Conservation (phyloP, 2,113 vertebrate genomes). For the Balaeniceps rex region DNA sequence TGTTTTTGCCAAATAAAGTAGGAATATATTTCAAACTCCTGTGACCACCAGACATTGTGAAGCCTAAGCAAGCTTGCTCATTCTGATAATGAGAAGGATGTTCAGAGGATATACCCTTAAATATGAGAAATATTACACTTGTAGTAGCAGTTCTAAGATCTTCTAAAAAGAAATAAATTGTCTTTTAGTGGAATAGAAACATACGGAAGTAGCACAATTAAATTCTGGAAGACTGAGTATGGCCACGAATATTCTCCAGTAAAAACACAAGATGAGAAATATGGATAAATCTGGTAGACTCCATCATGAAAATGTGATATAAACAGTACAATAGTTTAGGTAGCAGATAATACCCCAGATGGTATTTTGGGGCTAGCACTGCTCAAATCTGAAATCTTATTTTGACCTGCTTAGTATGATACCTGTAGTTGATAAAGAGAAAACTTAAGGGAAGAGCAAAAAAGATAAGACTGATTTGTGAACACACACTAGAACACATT, state of each 20-base stretch:
- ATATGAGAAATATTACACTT: background rate
- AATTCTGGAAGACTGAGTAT: background rate
- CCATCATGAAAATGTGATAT: background rate
- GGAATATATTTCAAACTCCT: background rate
- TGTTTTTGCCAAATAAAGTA: slow-evolving; percentile 67
- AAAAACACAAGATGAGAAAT: background rate
- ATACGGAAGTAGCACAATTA: background rate
- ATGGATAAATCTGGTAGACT: background rate
- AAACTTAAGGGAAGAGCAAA: background rate
- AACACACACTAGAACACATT: background rate
- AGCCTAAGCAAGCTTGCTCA: background rate
- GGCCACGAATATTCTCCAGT: background rate
- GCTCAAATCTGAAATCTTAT: background rate
- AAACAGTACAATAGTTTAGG: background rate
- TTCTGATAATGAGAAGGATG: background rate
- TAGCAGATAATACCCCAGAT: background rate
- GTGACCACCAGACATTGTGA: background rate
- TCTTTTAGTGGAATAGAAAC: background rate
- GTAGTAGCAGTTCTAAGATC: background rate
- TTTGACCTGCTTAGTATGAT: background rate
- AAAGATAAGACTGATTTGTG: background rate
- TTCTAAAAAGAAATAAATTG: background rate
- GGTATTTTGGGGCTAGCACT: background rate
- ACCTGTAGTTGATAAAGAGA: background rate
- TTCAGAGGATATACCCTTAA: background rate